Evolutionary conservation across 2,888 invertebrate genomes (phyloP), one percentile per base, ranked within the genome.

Genomic region (Dolichomitus sp.): DNA sequence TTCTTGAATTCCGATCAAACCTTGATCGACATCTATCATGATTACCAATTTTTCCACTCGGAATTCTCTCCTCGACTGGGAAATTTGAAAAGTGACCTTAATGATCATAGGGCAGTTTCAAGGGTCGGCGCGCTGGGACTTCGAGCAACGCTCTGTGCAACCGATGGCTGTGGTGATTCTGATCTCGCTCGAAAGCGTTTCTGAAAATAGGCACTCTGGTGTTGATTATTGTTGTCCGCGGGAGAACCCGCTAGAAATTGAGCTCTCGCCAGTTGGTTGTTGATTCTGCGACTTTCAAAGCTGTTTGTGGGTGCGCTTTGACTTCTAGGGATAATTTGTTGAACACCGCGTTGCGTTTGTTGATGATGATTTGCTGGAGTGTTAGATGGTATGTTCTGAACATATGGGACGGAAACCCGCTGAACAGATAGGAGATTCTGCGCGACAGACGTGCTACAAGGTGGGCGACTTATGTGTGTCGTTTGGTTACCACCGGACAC

Each of bases 91-190:
- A 66, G 9, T 2, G 33, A 63, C 54, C 45, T 40, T 17, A 14
- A 59, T 57, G 65, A 85, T 92, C 90, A 93, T 42, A 93, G 88
- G 45, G 93, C 93, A 54, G 93, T 93, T 84, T 93, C 93, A 54
- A 93, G 85, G 19, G 93, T 89, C 1, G 93, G 93, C 0, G 92
- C 93, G 83, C 93, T 93, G 4, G 93, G 92, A 75, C 93, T 92
- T 37, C 93, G 91, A n/a, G 91, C 79, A 1, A 93, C 92, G 52
- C 90, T 89, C 42, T 90, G 90, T 1, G 87, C 88, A 4, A 85
- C 65, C 0, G 85, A 66, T 42, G 92, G 91, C 40, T 91, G 91
- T 1, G 93, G 93, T 3, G 93, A 93, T 81, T 92, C 93, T 0
- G 93, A 93, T 73, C 93, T 89, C 33, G 93, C 92, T 61, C 93